A percentile compares a stretch with the other conserved stretches of the same genome.
Conservation (phyloP, 2,888 invertebrate species). For the Ophion slaviceki region DNA sequence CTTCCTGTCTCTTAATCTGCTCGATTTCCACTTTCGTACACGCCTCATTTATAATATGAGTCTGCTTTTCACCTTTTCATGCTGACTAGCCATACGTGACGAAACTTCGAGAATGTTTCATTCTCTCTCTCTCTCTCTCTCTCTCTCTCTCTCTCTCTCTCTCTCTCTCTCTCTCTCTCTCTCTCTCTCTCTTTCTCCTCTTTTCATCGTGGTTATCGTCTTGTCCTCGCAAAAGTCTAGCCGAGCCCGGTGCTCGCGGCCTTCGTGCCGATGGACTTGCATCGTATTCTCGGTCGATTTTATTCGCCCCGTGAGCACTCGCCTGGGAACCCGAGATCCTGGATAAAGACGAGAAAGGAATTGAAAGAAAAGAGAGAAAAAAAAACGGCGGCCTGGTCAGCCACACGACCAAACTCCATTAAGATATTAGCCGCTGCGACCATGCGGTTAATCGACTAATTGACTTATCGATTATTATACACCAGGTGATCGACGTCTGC, state of each 20-base stretch:
- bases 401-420: slow-evolving; percentile 39
- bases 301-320: slow-evolving; percentile 4
- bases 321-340: slow-evolving; percentile 35
- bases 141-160: slow-evolving; percentile 20
- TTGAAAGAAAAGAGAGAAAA: slow-evolving; percentile 19
- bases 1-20: slow-evolving; percentile 57
- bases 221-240: slow-evolving; percentile 45
- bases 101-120: slow-evolving; percentile 69
- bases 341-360: slow-evolving; percentile 42
- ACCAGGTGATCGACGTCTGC: slow-evolving; percentile 36
- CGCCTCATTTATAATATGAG: slow-evolving; percentile 72
- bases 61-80: slow-evolving; percentile 74
- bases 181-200: not conserved
- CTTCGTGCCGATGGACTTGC: slow-evolving; percentile 47
- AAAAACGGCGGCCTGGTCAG: slow-evolving; percentile 6
- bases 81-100: slow-evolving; percentile 72
- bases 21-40: slow-evolving; percentile 75
- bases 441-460: slow-evolving; percentile 57
- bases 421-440: slow-evolving; percentile 50
- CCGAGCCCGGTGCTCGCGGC: slow-evolving; percentile 32
- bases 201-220: slow-evolving; percentile 33
- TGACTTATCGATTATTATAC: slow-evolving; percentile 57
- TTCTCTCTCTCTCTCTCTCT: slow-evolving; percentile 26
- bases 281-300: slow-evolving; percentile 24
- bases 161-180: not conserved